Base-by-base conservation (phyloP, 2,113 vertebrate species). In the Cromileptes altivelis region DNA sequence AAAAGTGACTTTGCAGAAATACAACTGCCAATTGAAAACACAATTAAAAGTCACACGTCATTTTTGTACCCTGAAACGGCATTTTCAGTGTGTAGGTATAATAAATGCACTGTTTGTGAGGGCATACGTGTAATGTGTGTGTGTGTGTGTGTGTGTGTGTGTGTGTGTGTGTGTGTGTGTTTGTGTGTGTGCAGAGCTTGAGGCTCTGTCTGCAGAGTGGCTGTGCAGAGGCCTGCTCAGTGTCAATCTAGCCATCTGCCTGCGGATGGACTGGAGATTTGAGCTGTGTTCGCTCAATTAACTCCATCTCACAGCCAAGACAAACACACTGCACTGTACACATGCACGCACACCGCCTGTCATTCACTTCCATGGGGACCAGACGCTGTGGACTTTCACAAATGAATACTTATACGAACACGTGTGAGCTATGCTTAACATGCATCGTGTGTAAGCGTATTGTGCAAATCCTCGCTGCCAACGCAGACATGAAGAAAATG, bases 271-370 rank as follows among this genome's bases (percentile, higher is more conserved):
- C 90, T 84, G 82, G 85, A 94, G 93, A 92, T 91, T 92, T 91
- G 92, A 89, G 89, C 89, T 69, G 62, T 79, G 65, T 85, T 91
- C 92, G 86, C 91, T 94, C 94, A 95, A 94, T 95, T 95, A 93
- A 94, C 91, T 90, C 91, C 80, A 86, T 92, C 88, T 84, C 89
- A 70, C 85, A 71, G 91, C 93, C 92, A 93, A 91, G 89, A 91
- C 88, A 93, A 93, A 91, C 90, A 93, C 80, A 61, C 80, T 50
- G 87, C 84, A 62, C 84, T 87, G 86, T 82, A 88, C 88, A 85
- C 86, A 89, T 67, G 85, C 89, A 88, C 78, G 30, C 72, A 82
- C 52, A 42, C 87, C 69, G 75, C 90, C 88, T 91, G 91, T 85
- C 88, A 85, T 74, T 86, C 85, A 80, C 81, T 70, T 85, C 88